These are phyloP conservation scores for Nemopilema nomurai DNA, from an alignment of 30 jellyfish, hydroid and myxozoan species.

Conservation along the genomic window DNA sequence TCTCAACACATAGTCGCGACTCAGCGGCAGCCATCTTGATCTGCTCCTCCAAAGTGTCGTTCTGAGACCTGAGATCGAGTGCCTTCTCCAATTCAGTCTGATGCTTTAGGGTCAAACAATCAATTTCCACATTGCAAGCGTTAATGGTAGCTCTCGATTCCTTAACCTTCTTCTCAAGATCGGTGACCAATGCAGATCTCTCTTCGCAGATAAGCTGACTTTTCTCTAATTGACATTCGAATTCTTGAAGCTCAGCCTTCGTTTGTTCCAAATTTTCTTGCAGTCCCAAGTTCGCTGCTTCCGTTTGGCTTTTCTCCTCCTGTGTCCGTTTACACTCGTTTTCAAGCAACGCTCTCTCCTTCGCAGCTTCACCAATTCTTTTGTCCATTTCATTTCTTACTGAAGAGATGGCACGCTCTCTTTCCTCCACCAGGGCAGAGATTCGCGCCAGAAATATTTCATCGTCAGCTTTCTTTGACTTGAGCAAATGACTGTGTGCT, in stretches of 20 bases:
- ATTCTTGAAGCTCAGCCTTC: not conserved
- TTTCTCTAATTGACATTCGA: not conserved
- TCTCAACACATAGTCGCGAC: not conserved
- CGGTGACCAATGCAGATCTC: not conserved
- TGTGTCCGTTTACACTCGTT: not conserved
- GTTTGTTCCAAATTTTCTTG: not conserved
- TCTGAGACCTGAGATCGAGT: not conserved
- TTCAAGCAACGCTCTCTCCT: slow-evolving; percentile 2
- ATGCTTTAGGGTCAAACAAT: not conserved
- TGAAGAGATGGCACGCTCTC: slow-evolving; percentile 28
- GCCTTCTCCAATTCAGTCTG: not conserved
- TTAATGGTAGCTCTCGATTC: not conserved
- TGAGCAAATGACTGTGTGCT: slow-evolving; percentile 12
- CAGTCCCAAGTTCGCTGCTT: slow-evolving; percentile 1
- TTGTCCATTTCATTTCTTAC: slow-evolving; percentile 26
- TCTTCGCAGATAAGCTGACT: not conserved
- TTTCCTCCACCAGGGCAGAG: slow-evolving; percentile 52
- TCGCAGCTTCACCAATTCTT: slow-evolving; percentile 4
- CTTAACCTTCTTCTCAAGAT: not conserved
- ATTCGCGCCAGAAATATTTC: slow-evolving; percentile 34
- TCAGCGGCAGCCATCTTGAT: not conserved
- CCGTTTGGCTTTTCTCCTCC: not conserved
- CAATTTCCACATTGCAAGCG: slow-evolving; percentile 6
- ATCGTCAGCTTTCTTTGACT: slow-evolving; percentile 46
- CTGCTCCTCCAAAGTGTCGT: not conserved